Percentiles rank a stretch among this genome's conserved stretches.
Evolutionary conservation across 30 jellyfish, hydroid and myxozoan species (phyloP).

Genomic region (Turritopsis dohrnii): DNA sequence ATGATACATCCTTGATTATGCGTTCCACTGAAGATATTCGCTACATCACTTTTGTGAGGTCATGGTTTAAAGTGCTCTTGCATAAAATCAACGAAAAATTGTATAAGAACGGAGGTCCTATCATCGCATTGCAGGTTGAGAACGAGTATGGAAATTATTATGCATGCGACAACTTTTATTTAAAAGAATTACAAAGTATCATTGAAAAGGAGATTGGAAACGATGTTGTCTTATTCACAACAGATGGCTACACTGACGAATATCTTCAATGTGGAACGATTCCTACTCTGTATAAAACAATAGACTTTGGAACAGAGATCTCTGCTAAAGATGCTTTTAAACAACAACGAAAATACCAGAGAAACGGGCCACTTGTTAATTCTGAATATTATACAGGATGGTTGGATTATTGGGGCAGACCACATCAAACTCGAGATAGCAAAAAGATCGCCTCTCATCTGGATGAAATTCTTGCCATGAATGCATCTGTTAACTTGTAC

Average conservation of each 20-base stretch:
- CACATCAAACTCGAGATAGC: slow-evolving; percentile 55
- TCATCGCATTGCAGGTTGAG: slow-evolving; percentile 75
- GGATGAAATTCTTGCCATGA: slow-evolving; percentile 44
- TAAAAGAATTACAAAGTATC: slow-evolving; percentile 31
- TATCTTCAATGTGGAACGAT: slow-evolving; percentile 66
- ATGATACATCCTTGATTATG: slow-evolving; percentile 34
- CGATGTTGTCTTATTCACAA: slow-evolving; percentile 58
- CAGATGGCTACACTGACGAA: slow-evolving; percentile 65
- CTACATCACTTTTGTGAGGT: slow-evolving; percentile 39
- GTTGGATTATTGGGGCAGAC: slow-evolving; percentile 76
- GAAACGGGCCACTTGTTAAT: slow-evolving; percentile 82
- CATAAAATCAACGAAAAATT: slow-evolving; percentile 39
- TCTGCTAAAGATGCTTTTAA: slow-evolving; percentile 57
- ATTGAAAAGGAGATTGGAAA: slow-evolving; percentile 43
- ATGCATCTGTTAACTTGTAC: slow-evolving; percentile 79
- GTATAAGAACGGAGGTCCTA: slow-evolving; percentile 76
- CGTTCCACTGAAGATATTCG: slow-evolving; percentile 48
- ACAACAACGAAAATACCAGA: slow-evolving; percentile 49
- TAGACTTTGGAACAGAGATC: slow-evolving; percentile 74
- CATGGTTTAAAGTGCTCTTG: slow-evolving; percentile 54
- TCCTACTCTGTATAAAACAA: slow-evolving; percentile 47
- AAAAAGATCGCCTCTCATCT: slow-evolving; percentile 44
- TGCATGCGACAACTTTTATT: slow-evolving; percentile 69
- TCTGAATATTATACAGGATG: slow-evolving; percentile 83
- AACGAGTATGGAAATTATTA: slow-evolving; percentile 78